Evolutionary conservation across 2,113 vertebrate genomes (phyloP).

Genomic region (Loxodonta africana): DNA sequence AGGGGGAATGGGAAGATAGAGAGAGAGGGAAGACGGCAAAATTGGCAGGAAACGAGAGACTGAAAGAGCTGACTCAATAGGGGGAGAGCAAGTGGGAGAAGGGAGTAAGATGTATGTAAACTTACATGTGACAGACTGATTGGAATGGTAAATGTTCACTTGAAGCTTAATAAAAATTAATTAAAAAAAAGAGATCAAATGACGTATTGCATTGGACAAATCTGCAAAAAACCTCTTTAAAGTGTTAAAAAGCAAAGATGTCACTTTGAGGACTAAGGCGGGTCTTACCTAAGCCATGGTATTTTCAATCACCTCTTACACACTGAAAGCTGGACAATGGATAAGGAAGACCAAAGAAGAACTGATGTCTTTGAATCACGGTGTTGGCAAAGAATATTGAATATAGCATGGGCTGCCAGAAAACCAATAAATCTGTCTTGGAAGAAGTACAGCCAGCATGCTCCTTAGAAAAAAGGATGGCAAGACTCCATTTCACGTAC

Average conservation of each 20-base stretch:
- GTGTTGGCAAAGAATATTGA: neutral
- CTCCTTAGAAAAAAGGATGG: neutral
- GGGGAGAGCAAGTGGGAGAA: too few relatives aligned
- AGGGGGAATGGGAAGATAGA: too few relatives aligned
- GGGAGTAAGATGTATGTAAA: too few relatives aligned
- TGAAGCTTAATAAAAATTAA: too few relatives aligned
- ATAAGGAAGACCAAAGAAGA: neutral
- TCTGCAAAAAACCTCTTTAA: neutral
- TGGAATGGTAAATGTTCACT: too few relatives aligned
- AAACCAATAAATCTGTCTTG: neutral
- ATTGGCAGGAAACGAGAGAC: too few relatives aligned
- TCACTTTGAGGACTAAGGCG: neutral
- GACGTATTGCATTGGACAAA: neutral
- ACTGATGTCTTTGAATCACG: neutral
- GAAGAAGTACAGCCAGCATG: neutral
- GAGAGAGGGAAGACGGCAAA: too few relatives aligned
- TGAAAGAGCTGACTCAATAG: too few relatives aligned
- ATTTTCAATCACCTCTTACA: neutral
- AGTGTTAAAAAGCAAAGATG: neutral
- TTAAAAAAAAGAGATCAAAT: too few relatives aligned
- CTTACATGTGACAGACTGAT: too few relatives aligned
- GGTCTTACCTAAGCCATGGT: neutral
- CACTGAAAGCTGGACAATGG: neutral
- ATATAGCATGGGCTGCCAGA: neutral
- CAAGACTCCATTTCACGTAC: too few relatives aligned